Percentiles rank a stretch among this genome's conserved stretches.
Evolutionary conservation across 2,113 vertebrate species (phyloP).

Genomic region (Morone chrysops): DNA sequence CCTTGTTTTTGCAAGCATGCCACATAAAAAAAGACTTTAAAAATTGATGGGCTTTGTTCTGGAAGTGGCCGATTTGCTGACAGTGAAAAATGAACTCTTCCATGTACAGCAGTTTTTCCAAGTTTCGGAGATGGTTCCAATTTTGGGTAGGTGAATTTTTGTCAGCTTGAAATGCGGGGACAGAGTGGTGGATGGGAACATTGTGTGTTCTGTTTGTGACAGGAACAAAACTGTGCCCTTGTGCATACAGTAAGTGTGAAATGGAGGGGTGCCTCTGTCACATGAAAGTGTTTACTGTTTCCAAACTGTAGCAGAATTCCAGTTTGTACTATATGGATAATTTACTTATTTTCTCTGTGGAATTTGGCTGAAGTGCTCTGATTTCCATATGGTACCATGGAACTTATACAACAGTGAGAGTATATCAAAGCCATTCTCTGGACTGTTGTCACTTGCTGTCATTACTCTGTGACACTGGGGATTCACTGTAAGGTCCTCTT

Average conservation of each 20-base stretch:
- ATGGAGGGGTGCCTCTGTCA: background rate
- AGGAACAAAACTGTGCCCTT: constrained; percentile 25
- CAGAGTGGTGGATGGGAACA: constrained; percentile 5
- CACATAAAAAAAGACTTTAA: constrained; percentile 46
- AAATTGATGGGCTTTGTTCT: constrained; percentile 61
- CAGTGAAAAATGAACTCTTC: constrained; percentile 44
- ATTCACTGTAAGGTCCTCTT: constrained; percentile 31
- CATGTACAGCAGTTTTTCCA: constrained; percentile 15
- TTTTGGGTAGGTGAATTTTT: constrained; percentile 34
- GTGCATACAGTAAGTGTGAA: background rate
- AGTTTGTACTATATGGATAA: background rate
- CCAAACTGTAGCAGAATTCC: background rate
- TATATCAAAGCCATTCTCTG: constrained; percentile 32
- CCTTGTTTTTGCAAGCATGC: constrained; percentile 45
- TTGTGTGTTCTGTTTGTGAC: constrained; percentile 13
- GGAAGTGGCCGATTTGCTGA: constrained; percentile 63
- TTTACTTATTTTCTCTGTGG: background rate
- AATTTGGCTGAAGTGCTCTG: background rate
- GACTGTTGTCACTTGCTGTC: constrained; percentile 34
- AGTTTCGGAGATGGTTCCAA: constrained; percentile 18
- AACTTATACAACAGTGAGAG: constrained; percentile 18
- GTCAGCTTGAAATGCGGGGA: constrained; percentile 23
- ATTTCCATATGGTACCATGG: constrained; percentile 2
- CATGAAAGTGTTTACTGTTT: background rate
- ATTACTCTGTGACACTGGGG: constrained; percentile 26